Evolutionary conservation across 1,140 invertebrate genomes (phyloP).

Genomic region (Drosophila tani): DNA sequence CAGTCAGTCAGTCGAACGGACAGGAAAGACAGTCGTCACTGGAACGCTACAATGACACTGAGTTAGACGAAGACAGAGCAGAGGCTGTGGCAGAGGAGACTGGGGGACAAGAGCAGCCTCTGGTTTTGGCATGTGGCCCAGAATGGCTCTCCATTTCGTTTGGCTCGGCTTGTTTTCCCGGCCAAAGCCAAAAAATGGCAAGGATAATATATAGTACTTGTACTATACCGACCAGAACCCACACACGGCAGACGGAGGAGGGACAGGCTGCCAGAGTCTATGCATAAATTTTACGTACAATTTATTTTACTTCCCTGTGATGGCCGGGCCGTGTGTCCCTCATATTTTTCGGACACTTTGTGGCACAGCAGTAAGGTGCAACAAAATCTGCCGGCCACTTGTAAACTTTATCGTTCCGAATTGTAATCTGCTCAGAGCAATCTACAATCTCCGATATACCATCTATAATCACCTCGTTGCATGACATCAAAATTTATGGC

Average conservation of each 20-base stretch:
- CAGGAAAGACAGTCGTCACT: conserved; percentile 45
- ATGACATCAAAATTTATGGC: conserved; percentile 59
- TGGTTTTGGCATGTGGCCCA: conserved; percentile 55
- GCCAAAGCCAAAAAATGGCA: conserved; percentile 43
- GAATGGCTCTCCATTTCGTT: conserved; percentile 49
- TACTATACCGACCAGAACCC: conserved; percentile 3
- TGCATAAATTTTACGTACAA: conserved; percentile 59
- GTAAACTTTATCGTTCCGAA: conserved; percentile 2
- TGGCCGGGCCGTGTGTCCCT: conserved; percentile 11
- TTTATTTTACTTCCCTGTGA: conserved; percentile 53
- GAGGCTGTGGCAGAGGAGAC: conserved; percentile 2
- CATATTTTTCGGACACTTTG: conserved; percentile 47
- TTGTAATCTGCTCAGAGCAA: conserved; percentile 22
- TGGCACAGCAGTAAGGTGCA: conserved; percentile 25
- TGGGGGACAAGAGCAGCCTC: conserved; percentile 3
- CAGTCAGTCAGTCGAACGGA: conserved; percentile 15
- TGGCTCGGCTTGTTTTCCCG: conserved; percentile 51
- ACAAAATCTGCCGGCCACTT: conserved; percentile 29
- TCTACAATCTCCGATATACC: conserved; percentile 35
- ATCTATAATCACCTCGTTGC: conserved; percentile 49
- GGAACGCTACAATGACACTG: conserved; percentile 49
- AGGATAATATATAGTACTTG: conserved; percentile 12
- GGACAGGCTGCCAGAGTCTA: conserved; percentile 5
- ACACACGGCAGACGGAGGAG: conserved; percentile 28
- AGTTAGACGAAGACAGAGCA: conserved; percentile 35